phyloP scores from a whole-genome alignment of 92 coral and sea anemone species.

The Micromussa lordhowensis region DNA sequence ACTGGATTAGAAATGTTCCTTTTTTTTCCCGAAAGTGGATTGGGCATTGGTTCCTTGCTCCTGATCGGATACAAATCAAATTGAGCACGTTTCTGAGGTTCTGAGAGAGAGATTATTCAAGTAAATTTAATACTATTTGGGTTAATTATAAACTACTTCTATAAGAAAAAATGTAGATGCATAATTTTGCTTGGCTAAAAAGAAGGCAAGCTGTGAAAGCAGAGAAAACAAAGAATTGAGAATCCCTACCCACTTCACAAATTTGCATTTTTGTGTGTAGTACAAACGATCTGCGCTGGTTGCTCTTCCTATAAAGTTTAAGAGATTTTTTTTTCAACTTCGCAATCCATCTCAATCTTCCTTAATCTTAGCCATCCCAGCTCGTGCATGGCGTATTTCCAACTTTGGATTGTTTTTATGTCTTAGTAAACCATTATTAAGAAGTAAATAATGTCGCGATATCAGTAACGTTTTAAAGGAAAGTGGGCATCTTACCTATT shows the following conservation, averaged over 20 bases:
- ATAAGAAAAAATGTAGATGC: background rate
- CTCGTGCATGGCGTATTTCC: background rate
- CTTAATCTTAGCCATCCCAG: background rate
- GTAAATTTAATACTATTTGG: background rate
- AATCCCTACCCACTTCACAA: background rate
- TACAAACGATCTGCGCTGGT: background rate
- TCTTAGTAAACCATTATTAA: no score
- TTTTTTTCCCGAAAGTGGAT: background rate
- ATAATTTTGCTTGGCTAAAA: background rate
- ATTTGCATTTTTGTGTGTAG: background rate
- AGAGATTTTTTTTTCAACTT: background rate
- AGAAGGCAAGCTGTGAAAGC: background rate
- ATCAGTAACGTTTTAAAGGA: background rate
- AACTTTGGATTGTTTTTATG: background rate
- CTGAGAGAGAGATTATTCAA: background rate
- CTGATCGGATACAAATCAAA: background rate
- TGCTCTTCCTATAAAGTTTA: background rate
- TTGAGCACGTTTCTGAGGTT: background rate
- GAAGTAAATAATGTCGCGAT: background rate
- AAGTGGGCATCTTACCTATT: constrained; percentile 70
- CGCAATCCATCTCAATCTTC: background rate
- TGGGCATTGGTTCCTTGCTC: background rate
- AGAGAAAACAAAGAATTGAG: background rate
- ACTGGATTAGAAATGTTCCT: background rate
- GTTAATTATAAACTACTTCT: background rate